Evolutionary conservation across 2,797 vertebrate species (phyloP), one percentile per base, ranked within the genome.

Genomic region (Intellagama lesueurii): DNA sequence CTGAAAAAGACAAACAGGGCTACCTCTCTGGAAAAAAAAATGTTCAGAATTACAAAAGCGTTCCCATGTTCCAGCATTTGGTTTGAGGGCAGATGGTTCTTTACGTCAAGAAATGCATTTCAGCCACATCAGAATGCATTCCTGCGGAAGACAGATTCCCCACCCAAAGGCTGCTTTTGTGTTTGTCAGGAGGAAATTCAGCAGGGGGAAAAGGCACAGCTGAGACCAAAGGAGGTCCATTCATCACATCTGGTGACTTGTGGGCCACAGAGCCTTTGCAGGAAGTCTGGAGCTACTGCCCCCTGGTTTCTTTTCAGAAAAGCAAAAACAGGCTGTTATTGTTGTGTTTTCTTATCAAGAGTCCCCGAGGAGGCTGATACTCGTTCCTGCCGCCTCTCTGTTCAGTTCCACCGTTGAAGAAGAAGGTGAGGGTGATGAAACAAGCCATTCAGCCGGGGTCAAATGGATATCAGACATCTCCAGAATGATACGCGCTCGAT

Each of bases 351-450:
- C 44, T 32, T 17, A 68, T 28, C 56, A 47, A 40, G 17, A 44
- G 83, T 1, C 6, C 12, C 64, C 0, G 5, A 5, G 7, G 6
- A 8, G 17, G 24, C 0, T 6, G 0, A 0, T 1, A 47, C 11
- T 24, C 2, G n/a, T 17, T 14, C 32, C 16, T 22, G 86, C 7
- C 28, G 30, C 1, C 5, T 4, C 5, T 4, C 76, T 35, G 30
- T 22, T 81, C 87, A 14, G 60, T 40, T 28, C 12, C 47, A n/a
- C 60, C 2, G 66, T 16, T 66, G 30, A 26, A 28, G 22, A 22
- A 19, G 8, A 16, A 76, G 3, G 72, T 1, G 22, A 11, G 12
- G 56, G 32, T 24, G 60, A 44, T 26, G 3, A 17, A 83, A 66
- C 40, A 0, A 5, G 35, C 26, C 52, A 22, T 56, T 32, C 32